Conservation (phyloP, 2,113 vertebrate genomes). For the Hemiprocne comata region DNA sequence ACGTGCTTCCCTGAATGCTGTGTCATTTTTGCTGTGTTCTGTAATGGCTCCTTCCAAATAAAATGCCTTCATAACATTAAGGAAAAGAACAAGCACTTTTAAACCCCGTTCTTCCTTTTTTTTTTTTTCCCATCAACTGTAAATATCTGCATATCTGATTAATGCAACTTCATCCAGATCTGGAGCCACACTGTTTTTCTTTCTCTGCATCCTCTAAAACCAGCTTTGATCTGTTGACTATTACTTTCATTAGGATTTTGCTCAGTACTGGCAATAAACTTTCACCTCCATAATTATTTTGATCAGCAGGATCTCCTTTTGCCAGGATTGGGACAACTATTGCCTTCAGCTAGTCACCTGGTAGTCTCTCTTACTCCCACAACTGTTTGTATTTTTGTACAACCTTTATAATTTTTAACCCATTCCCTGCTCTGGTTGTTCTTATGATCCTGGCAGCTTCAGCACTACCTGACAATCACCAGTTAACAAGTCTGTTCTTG, state of each 20-base stretch:
- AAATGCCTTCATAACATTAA: background rate
- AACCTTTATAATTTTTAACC: background rate
- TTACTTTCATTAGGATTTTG: background rate
- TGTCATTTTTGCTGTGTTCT: fast-evolving
- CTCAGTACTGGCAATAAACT: background rate
- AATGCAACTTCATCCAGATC: background rate
- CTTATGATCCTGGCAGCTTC: background rate
- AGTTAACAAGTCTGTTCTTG: background rate
- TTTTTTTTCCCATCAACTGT: background rate
- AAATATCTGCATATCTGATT: slow-evolving; percentile 20
- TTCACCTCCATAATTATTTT: background rate
- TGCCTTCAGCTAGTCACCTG: slow-evolving; percentile 49
- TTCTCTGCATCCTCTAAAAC: background rate
- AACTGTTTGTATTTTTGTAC: background rate
- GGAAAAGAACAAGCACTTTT: background rate
- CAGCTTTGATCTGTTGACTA: background rate
- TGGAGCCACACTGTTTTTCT: background rate
- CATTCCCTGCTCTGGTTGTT: background rate
- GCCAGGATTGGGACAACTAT: background rate
- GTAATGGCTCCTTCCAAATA: background rate
- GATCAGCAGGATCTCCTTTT: background rate
- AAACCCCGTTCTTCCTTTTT: background rate
- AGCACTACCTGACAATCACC: background rate
- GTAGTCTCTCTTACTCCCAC: background rate
- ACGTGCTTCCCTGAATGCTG: background rate